Base-by-base conservation (phyloP, 2,888 invertebrate species). In the Ophraella communa region DNA sequence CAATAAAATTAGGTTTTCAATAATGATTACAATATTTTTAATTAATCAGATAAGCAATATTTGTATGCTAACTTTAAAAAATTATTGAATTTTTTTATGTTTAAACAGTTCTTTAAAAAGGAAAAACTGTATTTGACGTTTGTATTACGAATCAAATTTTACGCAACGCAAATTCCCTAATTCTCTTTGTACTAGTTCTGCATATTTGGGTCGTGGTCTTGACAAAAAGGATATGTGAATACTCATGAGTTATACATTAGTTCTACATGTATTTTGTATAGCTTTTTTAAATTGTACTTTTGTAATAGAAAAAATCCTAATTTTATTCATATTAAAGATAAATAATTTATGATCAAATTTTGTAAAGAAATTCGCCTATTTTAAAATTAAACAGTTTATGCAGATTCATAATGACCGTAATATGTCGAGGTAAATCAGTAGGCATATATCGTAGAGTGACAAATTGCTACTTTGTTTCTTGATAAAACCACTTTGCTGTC, bases 61-160 rank as follows among this genome's bases (percentile, higher is more conserved):
- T n/a, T n/a, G n/a, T n/a, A n/a, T n/a, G n/a, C n/a, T n/a, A n/a
- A n/a, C 11, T n/a, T 57, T 30, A 11, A 45, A 47, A 45, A 27
- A 27, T 17, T n/a, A 30, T 56, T 30, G 39, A 42, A 27, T 21
- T 45, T 14, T 21, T n/a, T 44, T 30, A 10, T 57, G 21, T 47
- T 55, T 55, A 44, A 55, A 55, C 27, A 44, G 42, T 44, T 30
- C 20, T 56, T 47, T 33, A 24, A 47, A 57, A 30, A 23, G 57
- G 27, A 20, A 57, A 56, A 56, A n/a, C n/a, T 56, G 56, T 56
- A 56, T 57, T 57, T 57, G 57, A 57, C 57, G 27, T 56, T 30
- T 56, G 57, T 33, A 57, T 57, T 57, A 30, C 47, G 44, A 20
- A 24, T 1, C 57, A 20, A 57, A 57, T 57, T 57, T 57, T 57